These are phyloP conservation scores for Drosophila varians DNA, from an alignment of 1,140 invertebrate genomes.

Conservation along the genomic window DNA sequence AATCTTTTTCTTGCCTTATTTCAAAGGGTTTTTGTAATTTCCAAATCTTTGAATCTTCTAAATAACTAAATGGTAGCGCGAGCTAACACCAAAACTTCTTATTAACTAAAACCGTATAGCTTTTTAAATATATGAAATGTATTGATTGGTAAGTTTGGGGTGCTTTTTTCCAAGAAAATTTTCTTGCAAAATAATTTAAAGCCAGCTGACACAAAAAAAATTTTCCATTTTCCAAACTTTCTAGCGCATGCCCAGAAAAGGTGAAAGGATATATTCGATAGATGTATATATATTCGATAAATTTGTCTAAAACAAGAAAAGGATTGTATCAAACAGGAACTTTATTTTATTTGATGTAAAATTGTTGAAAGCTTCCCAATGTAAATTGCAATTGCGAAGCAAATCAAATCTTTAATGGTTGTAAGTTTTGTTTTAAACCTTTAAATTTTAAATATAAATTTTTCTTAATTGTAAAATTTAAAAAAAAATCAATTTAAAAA, in stretches of 20 bases:
- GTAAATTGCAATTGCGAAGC: too few species aligned
- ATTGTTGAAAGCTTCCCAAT: too few species aligned
- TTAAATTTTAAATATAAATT: too few species aligned
- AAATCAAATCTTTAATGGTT: too few species aligned
- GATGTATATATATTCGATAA: background rate
- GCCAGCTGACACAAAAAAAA: slow-evolving; percentile 12
- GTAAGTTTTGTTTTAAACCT: too few species aligned
- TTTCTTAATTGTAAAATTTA: too few species aligned
- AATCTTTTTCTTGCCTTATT: too few species aligned
- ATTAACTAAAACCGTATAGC: background rate
- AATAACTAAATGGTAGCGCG: background rate
- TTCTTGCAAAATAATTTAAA: slow-evolving; percentile 1
- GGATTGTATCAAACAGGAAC: too few species aligned
- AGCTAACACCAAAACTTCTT: background rate
- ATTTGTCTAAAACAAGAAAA: background rate
- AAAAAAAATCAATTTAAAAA: too few species aligned
- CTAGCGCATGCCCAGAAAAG: slow-evolving; percentile 6
- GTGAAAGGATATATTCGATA: background rate
- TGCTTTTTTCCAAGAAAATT: slow-evolving; percentile 40
- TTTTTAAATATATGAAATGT: slow-evolving; percentile 35
- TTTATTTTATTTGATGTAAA: too few species aligned
- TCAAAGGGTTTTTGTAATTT: too few species aligned
- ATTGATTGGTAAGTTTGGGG: slow-evolving; percentile 55
- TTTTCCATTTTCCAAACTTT: slow-evolving; percentile 2
- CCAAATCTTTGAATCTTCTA: too few species aligned